phyloP scores from a whole-genome alignment of 1,140 invertebrate genomes.

The Nasonia giraulti region DNA sequence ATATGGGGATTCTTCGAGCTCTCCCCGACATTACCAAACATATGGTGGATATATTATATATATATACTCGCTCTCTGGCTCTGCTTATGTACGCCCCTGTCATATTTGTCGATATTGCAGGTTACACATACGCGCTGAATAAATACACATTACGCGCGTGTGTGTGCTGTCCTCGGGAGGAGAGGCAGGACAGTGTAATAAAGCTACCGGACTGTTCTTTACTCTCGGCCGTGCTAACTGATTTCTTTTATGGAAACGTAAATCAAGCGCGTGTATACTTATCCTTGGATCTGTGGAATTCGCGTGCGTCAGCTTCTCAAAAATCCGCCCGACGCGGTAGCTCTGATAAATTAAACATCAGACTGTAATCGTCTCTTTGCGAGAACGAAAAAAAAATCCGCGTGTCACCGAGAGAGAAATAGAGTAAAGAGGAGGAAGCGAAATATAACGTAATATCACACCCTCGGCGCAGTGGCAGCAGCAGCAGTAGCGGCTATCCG shows the following conservation, averaged over 20 bases:
- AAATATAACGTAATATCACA: conserved; percentile 64
- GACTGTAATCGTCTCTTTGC: background rate
- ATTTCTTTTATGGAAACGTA: background rate
- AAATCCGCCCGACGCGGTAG: background rate
- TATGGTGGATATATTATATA: conserved; percentile 34
- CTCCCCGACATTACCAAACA: conserved; percentile 32
- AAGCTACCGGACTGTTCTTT: background rate
- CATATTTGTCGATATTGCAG: conserved; percentile 41
- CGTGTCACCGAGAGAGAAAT: conserved; percentile 5
- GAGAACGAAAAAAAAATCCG: background rate
- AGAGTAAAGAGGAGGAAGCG: conserved; percentile 51
- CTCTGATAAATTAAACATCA: conserved; percentile 47
- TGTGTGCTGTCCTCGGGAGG: background rate
- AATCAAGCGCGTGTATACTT: background rate
- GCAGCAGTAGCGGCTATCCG: conserved; percentile 49
- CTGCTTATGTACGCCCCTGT: background rate
- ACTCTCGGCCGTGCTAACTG: background rate
- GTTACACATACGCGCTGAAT: conserved; percentile 7
- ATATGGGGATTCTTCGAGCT: conserved; percentile 37
- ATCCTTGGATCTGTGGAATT: background rate
- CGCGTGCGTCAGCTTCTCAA: too few species aligned
- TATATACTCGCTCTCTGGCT: background rate
- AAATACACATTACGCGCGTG: conserved; percentile 1
- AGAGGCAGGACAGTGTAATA: background rate
- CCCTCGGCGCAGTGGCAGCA: conserved; percentile 45